Percentiles rank a stretch among this genome's conserved stretches.
Evolutionary conservation across 2,797 vertebrate species (phyloP).

Genomic region (Cyclopterus lumpus): DNA sequence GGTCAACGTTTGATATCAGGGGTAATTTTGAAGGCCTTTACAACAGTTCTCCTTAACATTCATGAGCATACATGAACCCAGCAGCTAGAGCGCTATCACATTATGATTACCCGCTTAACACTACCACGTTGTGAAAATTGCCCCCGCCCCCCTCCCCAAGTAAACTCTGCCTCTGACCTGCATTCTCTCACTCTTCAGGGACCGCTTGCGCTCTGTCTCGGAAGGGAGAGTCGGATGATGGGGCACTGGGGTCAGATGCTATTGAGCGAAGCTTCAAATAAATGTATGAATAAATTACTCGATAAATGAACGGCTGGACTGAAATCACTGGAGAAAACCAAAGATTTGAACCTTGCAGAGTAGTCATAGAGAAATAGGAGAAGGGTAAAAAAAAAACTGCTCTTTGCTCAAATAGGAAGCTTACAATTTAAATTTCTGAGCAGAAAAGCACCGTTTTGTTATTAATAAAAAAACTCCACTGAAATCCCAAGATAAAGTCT

Average conservation of each 20-base stretch:
- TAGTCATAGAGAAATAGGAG: conserved; percentile 36
- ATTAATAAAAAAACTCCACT: conserved; percentile 48
- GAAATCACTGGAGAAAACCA: conserved; percentile 68
- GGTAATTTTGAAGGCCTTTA: conserved; percentile 77
- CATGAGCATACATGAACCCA: conserved; percentile 78
- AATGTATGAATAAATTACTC: conserved; percentile 77
- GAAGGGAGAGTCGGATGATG: conserved; percentile 67
- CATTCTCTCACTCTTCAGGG: conserved; percentile 73
- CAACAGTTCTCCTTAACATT: conserved; percentile 80
- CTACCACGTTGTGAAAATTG: conserved; percentile 58
- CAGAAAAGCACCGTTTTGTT: conserved; percentile 37
- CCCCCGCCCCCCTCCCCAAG: conserved; percentile 55
- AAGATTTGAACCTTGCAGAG: conserved; percentile 64
- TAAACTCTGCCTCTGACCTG: conserved; percentile 81
- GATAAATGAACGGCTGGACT: conserved; percentile 68
- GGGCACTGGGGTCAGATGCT: conserved; percentile 78
- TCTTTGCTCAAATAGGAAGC: conserved; percentile 48
- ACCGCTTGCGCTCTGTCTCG: conserved; percentile 69
- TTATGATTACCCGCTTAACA: conserved; percentile 76
- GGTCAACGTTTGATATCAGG: conserved; percentile 78
- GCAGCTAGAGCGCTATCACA: conserved; percentile 67
- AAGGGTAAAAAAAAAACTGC: conserved; percentile 10
- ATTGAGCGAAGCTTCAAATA: conserved; percentile 79
- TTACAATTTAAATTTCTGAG: conserved; percentile 38
- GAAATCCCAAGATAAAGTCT: conserved; percentile 27